These are phyloP conservation scores for Homalodisca vitripennis DNA, from an alignment of 1,140 invertebrate species.

Conservation along the genomic window DNA sequence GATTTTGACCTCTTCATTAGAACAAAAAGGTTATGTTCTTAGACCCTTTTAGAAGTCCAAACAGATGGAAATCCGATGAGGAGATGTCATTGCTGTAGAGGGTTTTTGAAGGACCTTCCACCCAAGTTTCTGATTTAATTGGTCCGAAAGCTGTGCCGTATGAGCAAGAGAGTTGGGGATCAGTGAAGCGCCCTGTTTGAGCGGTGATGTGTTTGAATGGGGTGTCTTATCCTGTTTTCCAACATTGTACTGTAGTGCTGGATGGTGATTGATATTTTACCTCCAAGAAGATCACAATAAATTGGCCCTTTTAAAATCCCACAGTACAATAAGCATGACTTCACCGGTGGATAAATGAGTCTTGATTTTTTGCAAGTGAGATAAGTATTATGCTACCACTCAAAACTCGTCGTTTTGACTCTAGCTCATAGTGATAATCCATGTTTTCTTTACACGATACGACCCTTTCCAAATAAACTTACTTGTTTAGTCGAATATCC, in stretches of 20 bases:
- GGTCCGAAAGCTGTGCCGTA: constrained; percentile 34
- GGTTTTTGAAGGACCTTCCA: constrained; percentile 43
- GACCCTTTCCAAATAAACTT: neutral
- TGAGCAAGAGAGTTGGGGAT: constrained; percentile 48
- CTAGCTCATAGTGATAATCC: constrained; percentile 38
- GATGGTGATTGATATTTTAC: too few species aligned
- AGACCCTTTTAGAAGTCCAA: constrained; percentile 39
- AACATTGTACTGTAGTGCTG: constrained; percentile 7
- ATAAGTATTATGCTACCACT: neutral
- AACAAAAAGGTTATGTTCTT: constrained; percentile 32
- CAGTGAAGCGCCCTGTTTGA: constrained; percentile 36
- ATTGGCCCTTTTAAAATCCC: neutral
- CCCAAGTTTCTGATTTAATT: constrained; percentile 41
- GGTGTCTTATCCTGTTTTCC: constrained; percentile 30
- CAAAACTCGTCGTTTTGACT: constrained; percentile 38
- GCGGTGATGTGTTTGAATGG: constrained; percentile 13
- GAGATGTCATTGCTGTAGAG: constrained; percentile 43
- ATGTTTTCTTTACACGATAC: constrained; percentile 40
- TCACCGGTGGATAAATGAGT: neutral
- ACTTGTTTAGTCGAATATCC: neutral
- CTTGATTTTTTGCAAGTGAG: constrained; percentile 29
- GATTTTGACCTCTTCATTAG: constrained; percentile 33
- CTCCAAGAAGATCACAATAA: neutral
- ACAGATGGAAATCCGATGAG: constrained; percentile 42
- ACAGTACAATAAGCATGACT: constrained; percentile 18